Percentiles rank a stretch among this genome's conserved stretches.
phyloP scores from a whole-genome alignment of 2,797 vertebrate genomes.

The Meda fulgida region DNA sequence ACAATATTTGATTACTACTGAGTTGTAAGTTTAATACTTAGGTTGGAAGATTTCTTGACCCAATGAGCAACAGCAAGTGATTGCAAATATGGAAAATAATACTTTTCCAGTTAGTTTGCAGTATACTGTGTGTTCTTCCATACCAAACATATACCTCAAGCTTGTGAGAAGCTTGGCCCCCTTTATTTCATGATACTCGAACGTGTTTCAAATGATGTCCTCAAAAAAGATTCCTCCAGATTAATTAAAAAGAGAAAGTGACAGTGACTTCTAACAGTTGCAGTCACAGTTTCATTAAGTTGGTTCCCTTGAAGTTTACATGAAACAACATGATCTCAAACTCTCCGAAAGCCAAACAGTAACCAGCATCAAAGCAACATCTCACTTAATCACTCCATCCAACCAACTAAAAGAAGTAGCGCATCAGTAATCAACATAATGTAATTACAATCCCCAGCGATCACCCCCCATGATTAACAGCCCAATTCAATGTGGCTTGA shows the following conservation, averaged over 20 bases:
- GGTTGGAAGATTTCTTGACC: not conserved
- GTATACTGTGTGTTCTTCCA: no score
- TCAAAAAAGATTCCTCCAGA: not conserved
- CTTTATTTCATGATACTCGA: not conserved
- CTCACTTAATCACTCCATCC: slow-evolving; percentile 28
- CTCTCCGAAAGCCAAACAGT: not conserved
- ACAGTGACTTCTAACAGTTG: not conserved
- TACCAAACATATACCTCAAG: not conserved
- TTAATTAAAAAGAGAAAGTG: not conserved
- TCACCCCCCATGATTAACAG: slow-evolving; percentile 19
- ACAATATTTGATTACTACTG: not conserved
- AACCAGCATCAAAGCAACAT: slow-evolving; percentile 23
- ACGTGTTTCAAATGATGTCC: not conserved
- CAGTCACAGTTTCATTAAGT: not conserved
- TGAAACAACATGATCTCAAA: slow-evolving; percentile 9
- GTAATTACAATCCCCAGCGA: slow-evolving; percentile 42
- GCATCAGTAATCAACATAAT: slow-evolving; percentile 49
- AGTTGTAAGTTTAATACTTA: not conserved
- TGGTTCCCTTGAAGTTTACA: not conserved
- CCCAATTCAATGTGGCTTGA: slow-evolving; percentile 30
- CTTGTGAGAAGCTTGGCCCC: not conserved
- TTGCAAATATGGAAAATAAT: not conserved
- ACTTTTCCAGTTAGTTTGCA: not conserved
- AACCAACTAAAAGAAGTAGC: slow-evolving; percentile 31
- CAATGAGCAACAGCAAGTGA: not conserved